These are phyloP conservation scores for Zophobas morio DNA, from an alignment of 1,140 invertebrate genomes.

Conservation along the genomic window DNA sequence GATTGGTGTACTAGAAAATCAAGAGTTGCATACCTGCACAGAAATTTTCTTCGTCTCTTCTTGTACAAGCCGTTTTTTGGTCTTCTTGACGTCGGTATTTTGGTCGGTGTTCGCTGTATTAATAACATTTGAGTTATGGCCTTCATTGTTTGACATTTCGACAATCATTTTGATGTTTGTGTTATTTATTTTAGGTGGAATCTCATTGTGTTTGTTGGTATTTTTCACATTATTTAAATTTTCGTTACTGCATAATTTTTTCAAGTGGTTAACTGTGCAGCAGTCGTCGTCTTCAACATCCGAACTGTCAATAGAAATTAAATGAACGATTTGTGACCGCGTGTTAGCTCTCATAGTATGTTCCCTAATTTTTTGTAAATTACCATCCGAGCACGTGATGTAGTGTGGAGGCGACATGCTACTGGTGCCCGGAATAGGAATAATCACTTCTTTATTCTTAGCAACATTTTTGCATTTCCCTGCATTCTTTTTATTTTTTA, in stretches of 20 bases:
- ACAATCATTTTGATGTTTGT: background rate
- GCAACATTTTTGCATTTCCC: background rate
- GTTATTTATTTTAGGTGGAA: background rate
- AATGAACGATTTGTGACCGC: conserved; percentile 30
- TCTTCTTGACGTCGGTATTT: background rate
- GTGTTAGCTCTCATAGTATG: conserved; percentile 48
- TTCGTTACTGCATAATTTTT: conserved; percentile 18
- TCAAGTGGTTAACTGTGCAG: conserved; percentile 44
- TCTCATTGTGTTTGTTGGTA: background rate
- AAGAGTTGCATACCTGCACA: background rate
- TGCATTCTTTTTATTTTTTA: background rate
- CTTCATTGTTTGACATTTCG: background rate
- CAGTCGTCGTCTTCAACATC: conserved; percentile 46
- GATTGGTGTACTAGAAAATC: background rate
- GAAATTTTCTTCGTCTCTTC: background rate
- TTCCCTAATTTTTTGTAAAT: conserved; percentile 48
- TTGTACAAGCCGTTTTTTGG: background rate
- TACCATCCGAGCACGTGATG: conserved; percentile 48
- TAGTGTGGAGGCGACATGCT: conserved; percentile 58
- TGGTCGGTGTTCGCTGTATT: too few species aligned
- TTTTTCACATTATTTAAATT: background rate
- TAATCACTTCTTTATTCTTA: conserved; percentile 33
- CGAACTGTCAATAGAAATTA: conserved; percentile 49
- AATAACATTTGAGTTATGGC: too few species aligned
- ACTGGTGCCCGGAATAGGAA: conserved; percentile 61